These are phyloP conservation scores for Thalassarche chlororhynchos DNA, from an alignment of 2,113 vertebrate genomes.

Conservation along the genomic window DNA sequence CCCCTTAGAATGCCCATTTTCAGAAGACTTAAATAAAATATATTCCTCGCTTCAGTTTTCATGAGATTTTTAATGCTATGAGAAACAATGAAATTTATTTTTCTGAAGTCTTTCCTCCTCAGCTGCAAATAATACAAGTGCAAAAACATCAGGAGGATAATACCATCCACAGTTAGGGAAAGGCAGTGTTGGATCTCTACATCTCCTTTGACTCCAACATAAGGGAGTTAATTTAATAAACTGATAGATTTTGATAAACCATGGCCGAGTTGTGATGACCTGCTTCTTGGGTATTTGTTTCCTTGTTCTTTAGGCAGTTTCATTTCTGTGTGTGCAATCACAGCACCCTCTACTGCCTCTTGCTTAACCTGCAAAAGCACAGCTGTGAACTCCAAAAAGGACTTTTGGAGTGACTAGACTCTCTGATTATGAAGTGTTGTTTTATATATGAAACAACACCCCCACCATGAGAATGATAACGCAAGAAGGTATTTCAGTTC, in stretches of 20 bases:
- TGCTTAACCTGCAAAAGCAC: neutral
- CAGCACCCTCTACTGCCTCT: slow-evolving; percentile 56
- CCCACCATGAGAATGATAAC: neutral
- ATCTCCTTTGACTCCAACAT: neutral
- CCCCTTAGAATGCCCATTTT: neutral
- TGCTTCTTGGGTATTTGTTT: neutral
- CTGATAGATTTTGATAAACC: neutral
- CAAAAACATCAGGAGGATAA: neutral
- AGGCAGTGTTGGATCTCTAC: neutral
- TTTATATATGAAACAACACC: neutral
- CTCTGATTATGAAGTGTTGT: no score
- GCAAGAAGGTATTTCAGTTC: neutral
- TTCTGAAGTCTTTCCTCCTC: neutral
- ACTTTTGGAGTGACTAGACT: fast-evolving
- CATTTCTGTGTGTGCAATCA: neutral
- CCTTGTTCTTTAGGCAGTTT: neutral
- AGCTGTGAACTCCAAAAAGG: neutral
- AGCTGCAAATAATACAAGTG: neutral
- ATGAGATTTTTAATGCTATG: neutral
- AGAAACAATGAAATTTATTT: neutral
- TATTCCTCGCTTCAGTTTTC: neutral
- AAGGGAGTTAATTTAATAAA: neutral
- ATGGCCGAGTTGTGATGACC: neutral
- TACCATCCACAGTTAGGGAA: neutral
- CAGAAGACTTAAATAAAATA: neutral